Evolutionary conservation across 2,888 invertebrate species (phyloP).

Genomic region (Geotrupes spiniger): DNA sequence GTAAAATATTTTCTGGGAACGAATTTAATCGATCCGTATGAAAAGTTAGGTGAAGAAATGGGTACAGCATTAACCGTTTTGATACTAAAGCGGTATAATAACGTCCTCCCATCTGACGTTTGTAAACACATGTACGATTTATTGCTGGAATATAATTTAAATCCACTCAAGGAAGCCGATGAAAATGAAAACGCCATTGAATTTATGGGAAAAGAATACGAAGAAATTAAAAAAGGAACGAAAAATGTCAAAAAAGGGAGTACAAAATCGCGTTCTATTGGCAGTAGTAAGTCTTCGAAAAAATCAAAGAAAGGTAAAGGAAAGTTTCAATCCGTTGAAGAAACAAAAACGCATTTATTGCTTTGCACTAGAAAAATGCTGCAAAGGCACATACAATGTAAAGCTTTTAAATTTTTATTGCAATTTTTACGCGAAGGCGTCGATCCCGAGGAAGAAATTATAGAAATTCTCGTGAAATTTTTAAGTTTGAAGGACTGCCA

Average conservation of each 20-base stretch:
- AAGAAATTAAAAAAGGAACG: slow-evolving; percentile 13
- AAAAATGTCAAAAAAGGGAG: slow-evolving; percentile 16
- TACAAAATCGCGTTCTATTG: slow-evolving; percentile 6
- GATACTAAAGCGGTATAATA: slow-evolving; percentile 38
- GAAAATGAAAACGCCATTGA: slow-evolving; percentile 38
- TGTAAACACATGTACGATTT: slow-evolving; percentile 33
- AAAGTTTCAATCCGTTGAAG: slow-evolving; percentile 5
- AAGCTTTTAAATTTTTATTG: slow-evolving; percentile 34
- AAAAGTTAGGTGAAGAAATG: slow-evolving; percentile 37
- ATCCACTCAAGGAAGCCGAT: slow-evolving; percentile 37
- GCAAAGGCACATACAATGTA: slow-evolving; percentile 29
- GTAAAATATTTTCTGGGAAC: slow-evolving; percentile 34
- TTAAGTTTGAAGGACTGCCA: slow-evolving; percentile 27
- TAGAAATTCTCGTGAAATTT: slow-evolving; percentile 34
- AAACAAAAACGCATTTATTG: slow-evolving; percentile 28
- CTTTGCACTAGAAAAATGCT: slow-evolving; percentile 29
- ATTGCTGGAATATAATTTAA: slow-evolving; percentile 35
- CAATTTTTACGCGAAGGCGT: slow-evolving; percentile 28
- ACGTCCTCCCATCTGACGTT: slow-evolving; percentile 29
- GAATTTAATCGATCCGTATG: slow-evolving; percentile 37
- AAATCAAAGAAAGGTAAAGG: slow-evolving; percentile 16
- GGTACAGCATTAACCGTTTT: slow-evolving; percentile 43
- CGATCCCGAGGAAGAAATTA: slow-evolving; percentile 28
- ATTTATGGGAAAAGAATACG: slow-evolving; percentile 30
- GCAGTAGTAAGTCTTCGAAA: background rate